These are phyloP conservation scores for Myotis brandtii DNA, from an alignment of 2,113 vertebrate species.

Conservation along the genomic window DNA sequence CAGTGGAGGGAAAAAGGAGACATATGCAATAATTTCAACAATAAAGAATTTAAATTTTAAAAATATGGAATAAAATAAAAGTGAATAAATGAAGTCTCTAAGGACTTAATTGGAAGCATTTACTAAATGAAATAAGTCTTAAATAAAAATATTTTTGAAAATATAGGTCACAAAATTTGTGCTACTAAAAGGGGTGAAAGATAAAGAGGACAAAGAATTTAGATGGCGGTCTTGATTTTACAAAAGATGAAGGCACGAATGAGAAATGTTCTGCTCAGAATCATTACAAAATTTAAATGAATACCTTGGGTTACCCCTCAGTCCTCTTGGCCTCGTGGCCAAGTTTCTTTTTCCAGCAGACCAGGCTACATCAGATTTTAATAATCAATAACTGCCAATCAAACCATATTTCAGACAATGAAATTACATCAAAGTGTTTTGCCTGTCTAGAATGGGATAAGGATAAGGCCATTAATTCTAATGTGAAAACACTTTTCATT, in stretches of 20 bases:
- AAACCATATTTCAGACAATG: slow-evolving; percentile 44
- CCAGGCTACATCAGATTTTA: neutral
- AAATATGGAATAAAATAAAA: neutral
- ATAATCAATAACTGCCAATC: slow-evolving; percentile 5
- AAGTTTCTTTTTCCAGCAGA: neutral
- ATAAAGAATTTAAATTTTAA: too few species aligned
- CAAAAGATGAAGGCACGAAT: neutral
- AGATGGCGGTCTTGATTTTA: neutral
- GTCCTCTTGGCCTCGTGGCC: neutral
- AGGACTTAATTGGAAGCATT: neutral
- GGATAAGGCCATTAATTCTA: slow-evolving; percentile 15
- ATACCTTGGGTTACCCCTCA: neutral
- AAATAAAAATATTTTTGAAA: slow-evolving; percentile 44
- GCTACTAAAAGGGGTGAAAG: rapidly evolving
- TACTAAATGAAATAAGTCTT: neutral
- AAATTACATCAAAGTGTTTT: slow-evolving; percentile 19
- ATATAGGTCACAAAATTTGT: neutral
- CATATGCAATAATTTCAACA: too few species aligned
- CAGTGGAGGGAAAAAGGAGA: too few species aligned
- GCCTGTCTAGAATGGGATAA: slow-evolving; percentile 2
- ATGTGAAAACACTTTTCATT: neutral
- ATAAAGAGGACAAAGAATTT: neutral
- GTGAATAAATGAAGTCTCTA: neutral
- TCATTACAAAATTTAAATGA: neutral
- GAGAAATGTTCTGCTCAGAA: neutral